Evolutionary conservation across 2,888 invertebrate species (phyloP).

Genomic region (Clusia tigrina): DNA sequence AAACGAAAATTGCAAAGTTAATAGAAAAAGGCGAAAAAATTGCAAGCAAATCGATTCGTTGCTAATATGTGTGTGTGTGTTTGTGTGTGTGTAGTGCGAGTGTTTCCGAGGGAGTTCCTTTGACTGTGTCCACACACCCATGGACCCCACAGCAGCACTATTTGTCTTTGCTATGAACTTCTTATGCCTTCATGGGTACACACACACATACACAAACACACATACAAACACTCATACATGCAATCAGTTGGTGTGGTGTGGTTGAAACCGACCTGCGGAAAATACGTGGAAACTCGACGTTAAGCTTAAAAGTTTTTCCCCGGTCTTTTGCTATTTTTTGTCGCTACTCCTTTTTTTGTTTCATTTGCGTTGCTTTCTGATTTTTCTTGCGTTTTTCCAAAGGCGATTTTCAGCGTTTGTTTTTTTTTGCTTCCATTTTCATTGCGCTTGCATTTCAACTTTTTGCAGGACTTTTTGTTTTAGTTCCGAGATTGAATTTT

Average conservation of each 20-base stretch:
- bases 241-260: slow-evolving; percentile 14
- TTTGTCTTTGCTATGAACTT: slow-evolving; percentile 51
- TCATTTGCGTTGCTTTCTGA: background rate
- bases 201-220: slow-evolving; percentile 7
- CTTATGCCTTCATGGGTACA: slow-evolving; percentile 42
- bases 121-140: background rate
- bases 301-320: slow-evolving; percentile 49
- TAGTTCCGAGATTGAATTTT: slow-evolving; percentile 63
- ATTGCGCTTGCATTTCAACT: slow-evolving; percentile 17
- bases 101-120: background rate
- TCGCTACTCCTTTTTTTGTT: slow-evolving; percentile 1
- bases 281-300: slow-evolving; percentile 24
- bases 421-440: slow-evolving; percentile 12
- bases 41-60: slow-evolving; percentile 25
- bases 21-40: too few relatives aligned
- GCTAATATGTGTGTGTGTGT: slow-evolving; percentile 4
- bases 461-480: slow-evolving; percentile 55
- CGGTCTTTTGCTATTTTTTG: too few relatives aligned
- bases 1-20: slow-evolving; percentile 13
- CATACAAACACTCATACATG: background rate
- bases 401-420: slow-evolving; percentile 16
- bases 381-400: background rate
- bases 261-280: background rate
- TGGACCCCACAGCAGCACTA: slow-evolving; percentile 24
- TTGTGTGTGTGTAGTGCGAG: background rate